Conservation (phyloP, 1,140 invertebrate genomes). For the Stegodyphus dumicola region DNA sequence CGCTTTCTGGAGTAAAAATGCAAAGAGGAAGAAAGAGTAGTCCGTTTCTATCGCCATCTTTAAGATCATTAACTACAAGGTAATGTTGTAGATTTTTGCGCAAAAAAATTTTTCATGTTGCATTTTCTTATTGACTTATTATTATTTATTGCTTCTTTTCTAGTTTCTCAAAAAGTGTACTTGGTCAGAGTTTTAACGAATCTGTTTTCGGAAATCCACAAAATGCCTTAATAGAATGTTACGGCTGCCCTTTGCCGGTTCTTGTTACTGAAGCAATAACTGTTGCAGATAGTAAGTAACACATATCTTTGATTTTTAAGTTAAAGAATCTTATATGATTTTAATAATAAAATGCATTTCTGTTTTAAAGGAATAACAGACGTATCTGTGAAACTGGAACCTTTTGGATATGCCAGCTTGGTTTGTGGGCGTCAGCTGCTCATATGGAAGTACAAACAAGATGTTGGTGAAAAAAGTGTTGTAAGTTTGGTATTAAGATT, state of each 20-base stretch:
- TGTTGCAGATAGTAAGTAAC: conserved; percentile 78
- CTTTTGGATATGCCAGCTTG: conserved; percentile 84
- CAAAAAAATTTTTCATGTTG: neutral
- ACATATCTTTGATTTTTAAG: neutral
- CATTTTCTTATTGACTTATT: neutral
- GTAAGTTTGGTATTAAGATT: neutral
- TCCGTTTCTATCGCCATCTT: conserved; percentile 17
- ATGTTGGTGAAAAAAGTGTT: conserved; percentile 17
- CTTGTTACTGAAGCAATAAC: conserved; percentile 89
- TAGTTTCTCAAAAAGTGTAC: conserved; percentile 16
- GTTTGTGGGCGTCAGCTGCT: conserved; percentile 86
- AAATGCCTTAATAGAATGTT: conserved; percentile 69
- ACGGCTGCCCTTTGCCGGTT: conserved; percentile 83
- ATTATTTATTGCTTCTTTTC: neutral
- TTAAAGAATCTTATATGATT: neutral
- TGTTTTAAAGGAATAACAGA: conserved; percentile 71
- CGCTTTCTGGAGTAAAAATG: neutral
- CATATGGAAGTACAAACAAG: conserved; percentile 83
- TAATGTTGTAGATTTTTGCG: neutral
- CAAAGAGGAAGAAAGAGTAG: conserved; percentile 5
- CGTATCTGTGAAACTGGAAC: conserved; percentile 75
- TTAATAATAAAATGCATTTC: neutral
- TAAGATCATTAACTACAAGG: conserved; percentile 18
- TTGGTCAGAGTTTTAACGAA: conserved; percentile 9
- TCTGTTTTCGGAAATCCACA: neutral